Percentiles rank a stretch among this genome's conserved stretches.
These are phyloP conservation scores for Microtus oregoni DNA, from an alignment of 2,113 vertebrate genomes.

Conservation along the genomic window DNA sequence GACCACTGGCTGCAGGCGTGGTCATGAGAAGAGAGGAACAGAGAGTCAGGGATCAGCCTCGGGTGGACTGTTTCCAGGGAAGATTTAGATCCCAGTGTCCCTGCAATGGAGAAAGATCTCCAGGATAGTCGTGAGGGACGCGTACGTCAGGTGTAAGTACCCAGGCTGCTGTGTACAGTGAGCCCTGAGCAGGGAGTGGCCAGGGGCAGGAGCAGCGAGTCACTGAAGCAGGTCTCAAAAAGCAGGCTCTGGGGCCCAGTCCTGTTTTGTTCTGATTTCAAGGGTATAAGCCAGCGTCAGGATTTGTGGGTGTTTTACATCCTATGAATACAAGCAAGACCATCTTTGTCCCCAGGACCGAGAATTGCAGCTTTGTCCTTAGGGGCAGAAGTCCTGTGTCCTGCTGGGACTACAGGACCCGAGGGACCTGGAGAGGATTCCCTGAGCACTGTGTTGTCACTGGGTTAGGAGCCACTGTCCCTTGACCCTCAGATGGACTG, in stretches of 20 bases:
- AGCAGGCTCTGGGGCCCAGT: background rate
- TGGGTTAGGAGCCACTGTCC: background rate
- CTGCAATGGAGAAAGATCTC: background rate
- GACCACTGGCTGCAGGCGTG: background rate
- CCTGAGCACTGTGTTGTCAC: background rate
- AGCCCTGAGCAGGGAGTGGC: background rate
- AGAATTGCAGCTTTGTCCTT: background rate
- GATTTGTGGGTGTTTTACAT: background rate
- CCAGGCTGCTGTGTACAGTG: background rate
- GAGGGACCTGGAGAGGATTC: background rate
- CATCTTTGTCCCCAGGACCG: too few species aligned
- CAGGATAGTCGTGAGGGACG: fast-evolving
- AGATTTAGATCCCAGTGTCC: background rate
- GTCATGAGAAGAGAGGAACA: fast-evolving
- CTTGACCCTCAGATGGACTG: background rate
- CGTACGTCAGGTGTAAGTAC: fast-evolving
- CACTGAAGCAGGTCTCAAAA: background rate
- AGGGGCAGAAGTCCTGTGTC: too few species aligned
- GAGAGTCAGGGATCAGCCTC: fast-evolving
- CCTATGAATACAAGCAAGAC: too few species aligned
- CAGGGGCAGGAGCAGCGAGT: fast-evolving
- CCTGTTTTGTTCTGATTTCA: background rate
- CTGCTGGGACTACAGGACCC: background rate
- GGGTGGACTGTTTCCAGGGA: background rate
- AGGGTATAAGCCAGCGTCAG: background rate